Evolutionary conservation across 2,888 invertebrate species (phyloP).

Genomic region (Sepioteuthis lessoniana): DNA sequence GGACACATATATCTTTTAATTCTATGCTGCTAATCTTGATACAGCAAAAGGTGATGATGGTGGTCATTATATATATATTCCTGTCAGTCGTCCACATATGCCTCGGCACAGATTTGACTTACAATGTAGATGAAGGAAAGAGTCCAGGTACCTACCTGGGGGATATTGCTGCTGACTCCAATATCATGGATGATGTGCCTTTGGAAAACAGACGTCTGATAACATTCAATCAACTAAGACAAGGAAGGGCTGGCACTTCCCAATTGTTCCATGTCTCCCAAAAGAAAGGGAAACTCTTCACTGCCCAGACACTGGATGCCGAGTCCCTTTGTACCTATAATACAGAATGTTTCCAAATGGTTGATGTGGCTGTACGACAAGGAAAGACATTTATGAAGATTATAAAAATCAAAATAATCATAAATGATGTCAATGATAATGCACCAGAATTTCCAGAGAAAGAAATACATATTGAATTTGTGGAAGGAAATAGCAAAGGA

Average conservation of each 20-base stretch:
- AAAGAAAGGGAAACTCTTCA: neutral
- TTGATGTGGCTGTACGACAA: conserved; percentile 9
- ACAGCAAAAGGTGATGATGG: neutral
- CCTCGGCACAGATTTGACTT: neutral
- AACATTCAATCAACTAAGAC: neutral
- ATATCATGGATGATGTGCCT: neutral
- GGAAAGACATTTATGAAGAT: neutral
- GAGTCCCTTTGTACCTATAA: neutral
- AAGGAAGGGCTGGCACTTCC: neutral
- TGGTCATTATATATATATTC: neutral
- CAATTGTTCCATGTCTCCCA: neutral
- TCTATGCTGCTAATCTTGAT: too few relatives aligned
- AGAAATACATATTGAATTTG: conserved; percentile 55
- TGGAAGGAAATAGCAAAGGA: conserved; percentile 51
- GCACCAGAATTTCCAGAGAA: conserved; percentile 52
- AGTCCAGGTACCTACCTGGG: neutral
- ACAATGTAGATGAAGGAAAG: neutral
- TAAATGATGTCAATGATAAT: neutral
- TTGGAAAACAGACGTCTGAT: neutral
- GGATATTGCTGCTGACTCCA: neutral
- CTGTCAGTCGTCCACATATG: neutral
- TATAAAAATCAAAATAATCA: neutral
- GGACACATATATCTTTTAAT: too few relatives aligned
- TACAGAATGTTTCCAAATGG: conserved; percentile 33
- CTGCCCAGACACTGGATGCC: neutral